Evolutionary conservation across 2,888 invertebrate species (phyloP), one percentile per base, ranked within the genome.

Genomic region (Rosalia funebris): DNA sequence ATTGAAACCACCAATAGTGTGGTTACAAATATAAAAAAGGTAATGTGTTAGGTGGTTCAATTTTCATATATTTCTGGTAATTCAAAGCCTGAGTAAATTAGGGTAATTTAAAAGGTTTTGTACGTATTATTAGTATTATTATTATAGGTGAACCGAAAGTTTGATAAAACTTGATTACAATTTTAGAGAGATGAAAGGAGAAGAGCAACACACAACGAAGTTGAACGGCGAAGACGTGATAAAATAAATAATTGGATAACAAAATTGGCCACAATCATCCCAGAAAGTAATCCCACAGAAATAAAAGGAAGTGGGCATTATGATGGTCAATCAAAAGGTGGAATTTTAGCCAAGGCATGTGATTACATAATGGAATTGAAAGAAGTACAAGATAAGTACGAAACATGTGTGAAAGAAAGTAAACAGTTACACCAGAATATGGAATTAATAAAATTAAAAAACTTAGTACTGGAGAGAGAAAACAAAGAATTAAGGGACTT

Each of bases 191-290:
- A 96, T 75, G 95, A 96, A 75, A 89, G 92, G 76, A 85, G 96
- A 68, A 85, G 96, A 77, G 95, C 94, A 1, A 96, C 95, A 14
- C 96, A 97, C 80, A 97, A 97, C 79, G 96, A 96, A 84, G 96
- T 98, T 1, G 97, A 98, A 81, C 87, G 97, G 71, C 84, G 97
- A 65, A 85, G 98, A 42, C 84, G 98, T 71, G 96, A 97, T 78
- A 98, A 97, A 85, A 98, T 98, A 66, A 98, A 98, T 81, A 94
- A 91, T 77, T 98, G 97, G 97, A 98, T 98, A 69, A 89, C 92
- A 48, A 95, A 94, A 80, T 83, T 98, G 58, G 93, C 95, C 1
- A 93, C 95, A 77, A 88, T 97, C 66, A 91, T 98, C 53, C 96
- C 96, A 1, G 90, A 90, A 62, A 74, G 66, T 50, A 68, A 67